Evolutionary conservation across 2,113 vertebrate species (phyloP).

Genomic region (Halcyon senegalensis): DNA sequence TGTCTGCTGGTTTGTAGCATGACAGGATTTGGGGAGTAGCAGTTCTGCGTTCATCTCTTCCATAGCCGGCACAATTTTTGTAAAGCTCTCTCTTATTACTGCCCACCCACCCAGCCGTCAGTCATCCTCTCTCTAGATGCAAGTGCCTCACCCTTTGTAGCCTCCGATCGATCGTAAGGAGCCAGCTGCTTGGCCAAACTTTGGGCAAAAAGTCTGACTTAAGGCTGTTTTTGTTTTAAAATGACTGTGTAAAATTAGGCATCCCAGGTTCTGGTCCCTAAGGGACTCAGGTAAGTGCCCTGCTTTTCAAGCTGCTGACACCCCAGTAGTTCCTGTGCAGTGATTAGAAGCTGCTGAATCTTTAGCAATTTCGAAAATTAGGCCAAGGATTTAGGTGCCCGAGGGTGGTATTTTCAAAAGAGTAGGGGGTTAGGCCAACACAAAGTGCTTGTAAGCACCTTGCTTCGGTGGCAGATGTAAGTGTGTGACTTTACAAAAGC

Average conservation of each 20-base stretch:
- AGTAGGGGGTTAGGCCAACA: not conserved
- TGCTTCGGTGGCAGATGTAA: not conserved
- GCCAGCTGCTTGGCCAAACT: not conserved
- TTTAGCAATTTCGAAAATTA: conserved; percentile 52
- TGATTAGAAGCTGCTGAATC: conserved; percentile 43
- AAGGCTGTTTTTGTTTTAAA: not conserved
- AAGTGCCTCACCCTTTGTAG: not conserved
- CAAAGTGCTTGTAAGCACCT: conserved; percentile 4
- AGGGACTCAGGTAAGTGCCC: not conserved
- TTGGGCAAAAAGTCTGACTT: not conserved
- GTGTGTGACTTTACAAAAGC: not conserved
- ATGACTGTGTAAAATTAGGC: not conserved
- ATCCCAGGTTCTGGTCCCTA: not conserved
- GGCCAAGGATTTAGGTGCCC: conserved; percentile 7
- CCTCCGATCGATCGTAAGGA: fast-evolving
- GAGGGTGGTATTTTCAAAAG: conserved; percentile 34
- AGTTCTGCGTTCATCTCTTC: not conserved
- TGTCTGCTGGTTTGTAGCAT: not conserved
- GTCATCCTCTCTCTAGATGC: not conserved
- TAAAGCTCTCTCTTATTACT: not conserved
- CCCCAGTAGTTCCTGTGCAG: not conserved
- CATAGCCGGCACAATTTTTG: fast-evolving
- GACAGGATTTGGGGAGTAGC: not conserved
- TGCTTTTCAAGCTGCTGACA: conserved; percentile 14
- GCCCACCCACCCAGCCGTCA: not conserved